Conservation (phyloP, 2,888 invertebrate genomes). For the Leptopterna dolabrata region DNA sequence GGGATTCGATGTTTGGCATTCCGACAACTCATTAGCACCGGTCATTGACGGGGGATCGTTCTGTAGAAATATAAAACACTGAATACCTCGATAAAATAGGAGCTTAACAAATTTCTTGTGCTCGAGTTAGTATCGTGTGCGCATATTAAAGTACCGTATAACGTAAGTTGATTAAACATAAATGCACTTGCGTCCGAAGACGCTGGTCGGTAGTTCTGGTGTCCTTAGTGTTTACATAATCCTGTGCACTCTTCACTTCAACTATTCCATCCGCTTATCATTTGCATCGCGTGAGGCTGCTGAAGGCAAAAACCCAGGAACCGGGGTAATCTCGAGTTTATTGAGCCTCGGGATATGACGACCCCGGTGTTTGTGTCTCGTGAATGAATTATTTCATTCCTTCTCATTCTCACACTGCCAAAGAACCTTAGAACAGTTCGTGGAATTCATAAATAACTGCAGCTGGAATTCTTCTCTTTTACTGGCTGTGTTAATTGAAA, state of each 20-base stretch:
- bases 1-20: background rate
- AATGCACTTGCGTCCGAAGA: background rate
- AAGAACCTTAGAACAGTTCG: background rate
- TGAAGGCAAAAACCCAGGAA: background rate
- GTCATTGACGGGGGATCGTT: background rate
- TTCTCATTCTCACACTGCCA: background rate
- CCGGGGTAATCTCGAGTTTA: background rate
- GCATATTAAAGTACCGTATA: no score
- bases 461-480: no score
- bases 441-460: background rate
- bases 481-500: no score
- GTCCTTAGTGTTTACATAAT: background rate
- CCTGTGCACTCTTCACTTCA: background rate
- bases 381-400: background rate
- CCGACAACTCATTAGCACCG: background rate
- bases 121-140: background rate
- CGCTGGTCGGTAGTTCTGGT: background rate
- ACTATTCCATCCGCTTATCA: background rate
- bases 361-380: background rate
- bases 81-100: background rate
- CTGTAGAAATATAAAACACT: no score
- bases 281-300: background rate
- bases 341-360: background rate
- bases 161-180: no score
- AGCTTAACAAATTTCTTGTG: background rate